Conservation (phyloP, 2,113 vertebrate genomes). For the Myotis yumanensis region DNA sequence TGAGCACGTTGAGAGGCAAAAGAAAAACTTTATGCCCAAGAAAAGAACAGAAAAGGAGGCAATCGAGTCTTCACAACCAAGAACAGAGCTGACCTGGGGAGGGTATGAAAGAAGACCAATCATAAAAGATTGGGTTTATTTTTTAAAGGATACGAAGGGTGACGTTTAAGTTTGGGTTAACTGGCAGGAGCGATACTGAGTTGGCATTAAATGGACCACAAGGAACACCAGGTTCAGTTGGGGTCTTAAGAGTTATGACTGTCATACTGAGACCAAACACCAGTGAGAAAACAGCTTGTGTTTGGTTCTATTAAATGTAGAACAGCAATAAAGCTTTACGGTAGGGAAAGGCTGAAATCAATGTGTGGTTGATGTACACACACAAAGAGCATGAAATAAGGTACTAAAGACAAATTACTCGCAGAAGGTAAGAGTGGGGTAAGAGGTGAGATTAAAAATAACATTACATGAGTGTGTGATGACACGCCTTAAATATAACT, state of each 20-base stretch:
- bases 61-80: not conserved
- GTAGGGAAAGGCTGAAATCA: not conserved
- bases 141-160: conserved; percentile 8
- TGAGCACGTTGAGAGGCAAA: not conserved
- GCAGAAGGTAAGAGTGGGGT: not conserved
- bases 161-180: not conserved
- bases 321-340: conserved; percentile 1
- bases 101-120: not conserved
- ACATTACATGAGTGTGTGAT: not conserved
- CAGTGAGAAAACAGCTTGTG: conserved; percentile 34
- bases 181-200: not conserved
- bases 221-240: not conserved
- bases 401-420: not conserved
- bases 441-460: conserved; percentile 47
- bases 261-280: conserved; percentile 27
- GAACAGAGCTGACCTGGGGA: not conserved
- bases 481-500: conserved; percentile 30
- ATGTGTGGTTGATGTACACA: not conserved
- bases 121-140: not conserved
- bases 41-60: not conserved
- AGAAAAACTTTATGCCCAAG: not conserved
- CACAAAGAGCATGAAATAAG: not conserved
- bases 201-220: conserved; percentile 30
- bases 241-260: conserved; percentile 21
- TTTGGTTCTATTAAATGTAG: not conserved